These are phyloP conservation scores for Acromyrmex echinatior DNA, from an alignment of 1,140 invertebrate genomes.

Conservation along the genomic window DNA sequence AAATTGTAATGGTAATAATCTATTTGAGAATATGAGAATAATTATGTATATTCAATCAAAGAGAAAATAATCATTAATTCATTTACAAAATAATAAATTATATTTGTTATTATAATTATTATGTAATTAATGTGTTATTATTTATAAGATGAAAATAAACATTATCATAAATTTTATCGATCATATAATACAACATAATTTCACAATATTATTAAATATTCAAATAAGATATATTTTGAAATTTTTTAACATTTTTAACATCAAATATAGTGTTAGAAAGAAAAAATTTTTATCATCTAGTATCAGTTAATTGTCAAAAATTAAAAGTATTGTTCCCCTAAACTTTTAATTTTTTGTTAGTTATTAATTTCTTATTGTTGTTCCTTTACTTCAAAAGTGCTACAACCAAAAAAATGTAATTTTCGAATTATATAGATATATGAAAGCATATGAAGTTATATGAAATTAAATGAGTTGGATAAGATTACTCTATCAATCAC, in stretches of 20 bases:
- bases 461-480: too few relatives aligned
- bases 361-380: too few relatives aligned
- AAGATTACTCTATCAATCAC: too few relatives aligned
- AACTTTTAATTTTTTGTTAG: too few relatives aligned
- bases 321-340: background rate
- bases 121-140: background rate
- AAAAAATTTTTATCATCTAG: background rate
- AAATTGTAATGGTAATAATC: background rate
- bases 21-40: background rate
- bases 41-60: background rate
- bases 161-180: background rate
- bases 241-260: too few relatives aligned
- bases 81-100: background rate
- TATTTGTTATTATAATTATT: conserved; percentile 6
- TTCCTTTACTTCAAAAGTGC: too few relatives aligned
- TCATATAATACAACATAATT: background rate
- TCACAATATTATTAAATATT: background rate
- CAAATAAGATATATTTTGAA: background rate
- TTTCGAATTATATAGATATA: too few relatives aligned
- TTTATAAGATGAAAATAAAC: background rate
- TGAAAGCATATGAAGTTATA: too few relatives aligned
- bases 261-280: too few relatives aligned
- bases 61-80: background rate
- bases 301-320: background rate
- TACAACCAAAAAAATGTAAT: too few relatives aligned